These are phyloP conservation scores for Teleopsis dalmanni DNA, from an alignment of 1,140 invertebrate genomes.

Conservation along the genomic window DNA sequence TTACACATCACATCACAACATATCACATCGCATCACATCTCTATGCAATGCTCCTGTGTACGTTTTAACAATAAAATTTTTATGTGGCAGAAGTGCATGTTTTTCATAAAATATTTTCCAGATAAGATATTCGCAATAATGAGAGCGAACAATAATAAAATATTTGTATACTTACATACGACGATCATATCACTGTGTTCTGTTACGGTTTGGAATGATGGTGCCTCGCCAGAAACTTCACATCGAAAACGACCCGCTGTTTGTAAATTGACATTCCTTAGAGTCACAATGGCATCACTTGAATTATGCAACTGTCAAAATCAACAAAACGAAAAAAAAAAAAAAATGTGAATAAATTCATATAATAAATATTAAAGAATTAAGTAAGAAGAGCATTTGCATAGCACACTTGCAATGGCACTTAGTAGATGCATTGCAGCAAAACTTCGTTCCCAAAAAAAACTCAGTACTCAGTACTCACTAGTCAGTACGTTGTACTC, in stretches of 20 bases:
- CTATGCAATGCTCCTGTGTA: too few relatives aligned
- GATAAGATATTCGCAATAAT: background rate
- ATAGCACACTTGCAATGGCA: background rate
- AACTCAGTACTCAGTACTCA: too few relatives aligned
- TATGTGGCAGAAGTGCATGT: too few relatives aligned
- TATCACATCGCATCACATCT: too few relatives aligned
- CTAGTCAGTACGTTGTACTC: too few relatives aligned
- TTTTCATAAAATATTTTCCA: too few relatives aligned
- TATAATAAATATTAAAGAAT: background rate
- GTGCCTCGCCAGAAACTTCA: constrained; percentile 78
- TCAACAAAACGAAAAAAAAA: too few relatives aligned
- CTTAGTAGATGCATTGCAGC: too few relatives aligned
- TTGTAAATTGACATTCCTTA: constrained; percentile 65
- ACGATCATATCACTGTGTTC: constrained; percentile 69
- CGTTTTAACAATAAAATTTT: too few relatives aligned
- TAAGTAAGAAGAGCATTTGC: background rate
- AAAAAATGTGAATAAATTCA: constrained; percentile 25
- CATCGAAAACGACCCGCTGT: constrained; percentile 74
- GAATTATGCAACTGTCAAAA: constrained; percentile 71
- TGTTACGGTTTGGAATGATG: constrained; percentile 68
- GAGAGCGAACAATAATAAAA: background rate
- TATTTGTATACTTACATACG: constrained; percentile 58
- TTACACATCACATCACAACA: too few relatives aligned
- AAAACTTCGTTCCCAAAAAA: too few relatives aligned
- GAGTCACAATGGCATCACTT: constrained; percentile 62